Conservation (phyloP, 2,888 invertebrate genomes). For the Morpho helenor region DNA sequence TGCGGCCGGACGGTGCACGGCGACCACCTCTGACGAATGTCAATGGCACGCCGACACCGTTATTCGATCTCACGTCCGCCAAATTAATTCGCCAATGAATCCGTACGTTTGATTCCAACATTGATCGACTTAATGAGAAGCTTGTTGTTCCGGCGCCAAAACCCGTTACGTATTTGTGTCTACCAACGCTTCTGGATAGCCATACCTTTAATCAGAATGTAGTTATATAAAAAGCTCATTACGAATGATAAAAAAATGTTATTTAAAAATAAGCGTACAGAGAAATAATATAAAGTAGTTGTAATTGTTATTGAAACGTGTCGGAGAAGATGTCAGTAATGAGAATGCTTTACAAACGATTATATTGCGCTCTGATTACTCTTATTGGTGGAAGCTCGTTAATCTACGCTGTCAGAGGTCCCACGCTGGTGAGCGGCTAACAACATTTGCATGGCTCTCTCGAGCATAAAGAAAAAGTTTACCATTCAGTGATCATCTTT, state of each 20-base stretch:
- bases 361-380: conserved; percentile 40
- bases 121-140: conserved; percentile 67
- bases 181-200: conserved; percentile 40
- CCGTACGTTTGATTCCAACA: conserved; percentile 64
- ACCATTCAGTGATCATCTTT: conserved; percentile 47
- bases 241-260: conserved; percentile 49
- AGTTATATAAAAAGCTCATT: conserved; percentile 47
- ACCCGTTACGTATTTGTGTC: conserved; percentile 60
- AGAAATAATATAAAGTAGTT: conserved; percentile 33
- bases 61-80: conserved; percentile 73
- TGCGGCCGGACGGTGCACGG: conserved; percentile 36
- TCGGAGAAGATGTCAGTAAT: conserved; percentile 44
- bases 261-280: conserved; percentile 57
- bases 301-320: conserved; percentile 36
- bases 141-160: conserved; percentile 53
- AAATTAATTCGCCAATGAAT: conserved; percentile 75
- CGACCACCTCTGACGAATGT: conserved; percentile 69
- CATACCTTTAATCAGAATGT: conserved; percentile 37
- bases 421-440: conserved; percentile 54
- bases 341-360: conserved; percentile 41
- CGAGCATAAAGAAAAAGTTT: conserved; percentile 23
- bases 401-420: conserved; percentile 47
- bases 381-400: conserved; percentile 52
- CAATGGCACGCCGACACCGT: conserved; percentile 75
- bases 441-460: conserved; percentile 52